phyloP scores from a whole-genome alignment of 1,140 invertebrate species.

The Parasteatoda tepidariorum region DNA sequence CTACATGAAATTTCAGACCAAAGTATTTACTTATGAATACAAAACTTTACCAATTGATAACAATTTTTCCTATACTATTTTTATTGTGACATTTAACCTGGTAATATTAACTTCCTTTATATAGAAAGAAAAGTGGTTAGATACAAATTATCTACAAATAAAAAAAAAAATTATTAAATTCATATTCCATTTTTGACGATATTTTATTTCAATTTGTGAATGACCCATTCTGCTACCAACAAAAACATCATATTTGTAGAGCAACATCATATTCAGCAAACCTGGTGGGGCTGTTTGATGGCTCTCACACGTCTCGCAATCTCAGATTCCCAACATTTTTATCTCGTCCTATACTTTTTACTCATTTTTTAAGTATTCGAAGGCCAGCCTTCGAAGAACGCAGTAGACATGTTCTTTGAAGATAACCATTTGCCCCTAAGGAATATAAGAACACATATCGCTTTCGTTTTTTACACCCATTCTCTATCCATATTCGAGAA shows the following conservation, averaged over 20 bases:
- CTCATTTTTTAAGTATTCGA: constrained; percentile 33
- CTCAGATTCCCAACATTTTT: constrained; percentile 9
- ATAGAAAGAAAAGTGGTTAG: no score
- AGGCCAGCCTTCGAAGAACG: not conserved
- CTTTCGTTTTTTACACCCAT: constrained; percentile 19
- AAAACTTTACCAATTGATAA: no score
- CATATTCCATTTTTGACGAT: no score
- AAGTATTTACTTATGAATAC: no score
- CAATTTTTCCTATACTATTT: no score
- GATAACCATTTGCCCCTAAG: constrained; percentile 49
- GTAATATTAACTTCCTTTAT: no score
- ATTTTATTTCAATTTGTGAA: constrained; percentile 24
- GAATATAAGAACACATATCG: constrained; percentile 28
- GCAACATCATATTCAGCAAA: not conserved
- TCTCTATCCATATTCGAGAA: not conserved
- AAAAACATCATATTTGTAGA: constrained; percentile 1
- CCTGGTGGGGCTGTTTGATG: constrained; percentile 23
- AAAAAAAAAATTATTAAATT: no score
- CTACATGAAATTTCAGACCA: no score
- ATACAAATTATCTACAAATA: no score
- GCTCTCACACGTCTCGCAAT: constrained; percentile 47
- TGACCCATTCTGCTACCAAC: constrained; percentile 15
- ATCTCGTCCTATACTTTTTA: constrained; percentile 21
- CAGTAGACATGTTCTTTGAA: constrained; percentile 35
- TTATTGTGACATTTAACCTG: no score